Evolutionary conservation across 2,888 invertebrate genomes (phyloP).

Genomic region (Drosophila colorata): DNA sequence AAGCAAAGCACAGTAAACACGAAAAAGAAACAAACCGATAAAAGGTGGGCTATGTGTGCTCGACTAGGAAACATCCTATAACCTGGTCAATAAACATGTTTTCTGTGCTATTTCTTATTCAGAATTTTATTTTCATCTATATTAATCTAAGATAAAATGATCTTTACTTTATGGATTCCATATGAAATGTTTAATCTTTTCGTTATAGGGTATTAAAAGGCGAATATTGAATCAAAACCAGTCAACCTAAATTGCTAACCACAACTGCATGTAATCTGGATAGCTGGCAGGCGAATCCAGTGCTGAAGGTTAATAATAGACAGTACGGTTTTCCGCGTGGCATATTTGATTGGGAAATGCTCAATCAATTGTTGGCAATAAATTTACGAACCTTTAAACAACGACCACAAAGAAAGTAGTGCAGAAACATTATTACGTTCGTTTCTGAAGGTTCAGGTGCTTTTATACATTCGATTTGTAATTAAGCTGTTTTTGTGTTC

Average conservation of each 20-base stretch:
- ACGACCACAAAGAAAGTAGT: constrained; percentile 8
- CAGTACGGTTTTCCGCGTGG: constrained; percentile 18
- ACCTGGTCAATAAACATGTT: not conserved
- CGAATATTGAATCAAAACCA: constrained; percentile 14
- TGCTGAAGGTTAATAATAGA: constrained; percentile 5
- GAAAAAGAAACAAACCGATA: not conserved
- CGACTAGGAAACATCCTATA: constrained; percentile 1
- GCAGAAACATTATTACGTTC: not conserved
- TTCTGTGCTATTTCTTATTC: not conserved
- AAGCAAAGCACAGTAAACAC: constrained; percentile 23
- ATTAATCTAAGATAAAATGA: no score
- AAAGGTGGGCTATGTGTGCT: not conserved
- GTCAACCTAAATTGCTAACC: constrained; percentile 19
- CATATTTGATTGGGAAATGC: constrained; percentile 57
- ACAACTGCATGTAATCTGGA: constrained; percentile 16
- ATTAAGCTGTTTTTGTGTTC: not conserved
- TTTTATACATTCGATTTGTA: no score
- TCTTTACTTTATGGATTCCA: no score
- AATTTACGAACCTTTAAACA: constrained; percentile 13
- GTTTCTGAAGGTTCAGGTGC: no score
- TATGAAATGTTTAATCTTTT: no score
- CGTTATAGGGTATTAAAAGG: constrained; percentile 6
- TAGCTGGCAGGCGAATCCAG: constrained; percentile 1
- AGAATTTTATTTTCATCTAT: no score
- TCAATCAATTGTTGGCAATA: constrained; percentile 37